phyloP scores from a whole-genome alignment of 1,140 invertebrate species.

The Apis cerana region DNA sequence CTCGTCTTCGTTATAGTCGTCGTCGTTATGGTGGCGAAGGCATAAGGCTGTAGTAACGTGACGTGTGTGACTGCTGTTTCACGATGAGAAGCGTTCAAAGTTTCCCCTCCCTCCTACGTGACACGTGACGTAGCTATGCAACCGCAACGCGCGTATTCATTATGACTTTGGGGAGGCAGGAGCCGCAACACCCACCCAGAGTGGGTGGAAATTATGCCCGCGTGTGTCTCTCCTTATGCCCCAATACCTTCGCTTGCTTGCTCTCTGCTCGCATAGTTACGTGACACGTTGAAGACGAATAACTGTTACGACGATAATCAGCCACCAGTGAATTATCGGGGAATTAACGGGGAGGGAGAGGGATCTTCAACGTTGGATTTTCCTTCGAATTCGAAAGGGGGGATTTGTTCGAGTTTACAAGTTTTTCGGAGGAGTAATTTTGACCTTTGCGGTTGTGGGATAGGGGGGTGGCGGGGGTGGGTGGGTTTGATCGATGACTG shows the following conservation, averaged over 20 bases:
- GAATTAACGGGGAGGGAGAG: too few relatives aligned
- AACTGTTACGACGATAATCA: conserved; percentile 58
- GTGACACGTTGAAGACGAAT: conserved; percentile 66
- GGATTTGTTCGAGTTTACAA: too few relatives aligned
- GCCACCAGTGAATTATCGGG: conserved; percentile 57
- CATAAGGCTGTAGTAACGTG: conserved; percentile 47
- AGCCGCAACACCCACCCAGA: not conserved
- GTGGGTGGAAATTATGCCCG: conserved; percentile 68
- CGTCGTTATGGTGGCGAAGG: conserved; percentile 4
- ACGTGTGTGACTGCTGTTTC: conserved; percentile 62
- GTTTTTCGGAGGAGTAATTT: too few relatives aligned
- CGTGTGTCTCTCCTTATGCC: conserved; percentile 66
- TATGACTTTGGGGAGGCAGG: conserved; percentile 51
- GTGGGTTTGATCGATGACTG: too few relatives aligned
- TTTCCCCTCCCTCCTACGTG: conserved; percentile 61
- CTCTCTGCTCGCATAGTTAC: conserved; percentile 53
- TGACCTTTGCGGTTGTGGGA: too few relatives aligned
- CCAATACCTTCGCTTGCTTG: conserved; percentile 56
- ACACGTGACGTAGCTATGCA: conserved; percentile 70
- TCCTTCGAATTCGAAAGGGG: not conserved
- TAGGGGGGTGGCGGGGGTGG: too few relatives aligned
- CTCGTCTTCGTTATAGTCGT: conserved; percentile 43
- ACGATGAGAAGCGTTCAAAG: conserved; percentile 71
- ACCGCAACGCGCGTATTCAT: conserved; percentile 68
- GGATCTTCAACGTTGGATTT: not conserved